Conservation (phyloP, 2,797 vertebrate genomes). For the Notoglanidium macrostoma region DNA sequence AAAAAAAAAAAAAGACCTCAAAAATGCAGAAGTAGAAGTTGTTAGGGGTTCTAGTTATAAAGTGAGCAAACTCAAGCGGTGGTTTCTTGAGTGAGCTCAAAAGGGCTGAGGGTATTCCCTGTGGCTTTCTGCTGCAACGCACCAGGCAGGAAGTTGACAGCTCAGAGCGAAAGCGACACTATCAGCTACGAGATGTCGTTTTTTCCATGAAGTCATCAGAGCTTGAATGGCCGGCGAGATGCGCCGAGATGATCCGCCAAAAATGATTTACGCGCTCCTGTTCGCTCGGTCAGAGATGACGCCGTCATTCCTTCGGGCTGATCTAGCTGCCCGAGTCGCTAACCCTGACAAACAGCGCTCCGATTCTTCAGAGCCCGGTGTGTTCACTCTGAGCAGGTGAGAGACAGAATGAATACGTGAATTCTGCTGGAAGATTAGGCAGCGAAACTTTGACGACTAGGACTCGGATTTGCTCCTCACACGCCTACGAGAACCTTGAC, state of each 20-base stretch:
- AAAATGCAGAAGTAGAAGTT: background rate
- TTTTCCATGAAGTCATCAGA: conserved; percentile 83
- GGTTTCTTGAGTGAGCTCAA: conserved; percentile 17
- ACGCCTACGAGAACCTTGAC: background rate
- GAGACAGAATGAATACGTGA: background rate
- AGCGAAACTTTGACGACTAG: background rate
- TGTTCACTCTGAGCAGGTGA: background rate
- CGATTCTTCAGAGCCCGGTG: too few species aligned
- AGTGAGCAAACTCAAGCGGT: background rate
- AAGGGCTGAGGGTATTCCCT: conserved; percentile 70
- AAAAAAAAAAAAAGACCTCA: background rate
- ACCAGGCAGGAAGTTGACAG: conserved; percentile 77
- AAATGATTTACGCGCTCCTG: background rate
- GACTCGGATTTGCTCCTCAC: background rate
- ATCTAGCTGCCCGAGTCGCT: background rate
- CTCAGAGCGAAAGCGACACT: conserved; percentile 74
- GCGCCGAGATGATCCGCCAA: background rate
- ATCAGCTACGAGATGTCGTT: conserved; percentile 75
- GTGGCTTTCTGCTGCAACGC: conserved; percentile 54
- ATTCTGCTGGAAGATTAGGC: too few species aligned
- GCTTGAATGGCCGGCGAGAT: conserved; percentile 51
- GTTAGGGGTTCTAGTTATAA: background rate
- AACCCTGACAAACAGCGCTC: background rate
- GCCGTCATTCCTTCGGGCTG: background rate
- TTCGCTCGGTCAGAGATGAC: background rate